phyloP scores from a whole-genome alignment of 2,888 invertebrate species.

The Drosophila borborema region DNA sequence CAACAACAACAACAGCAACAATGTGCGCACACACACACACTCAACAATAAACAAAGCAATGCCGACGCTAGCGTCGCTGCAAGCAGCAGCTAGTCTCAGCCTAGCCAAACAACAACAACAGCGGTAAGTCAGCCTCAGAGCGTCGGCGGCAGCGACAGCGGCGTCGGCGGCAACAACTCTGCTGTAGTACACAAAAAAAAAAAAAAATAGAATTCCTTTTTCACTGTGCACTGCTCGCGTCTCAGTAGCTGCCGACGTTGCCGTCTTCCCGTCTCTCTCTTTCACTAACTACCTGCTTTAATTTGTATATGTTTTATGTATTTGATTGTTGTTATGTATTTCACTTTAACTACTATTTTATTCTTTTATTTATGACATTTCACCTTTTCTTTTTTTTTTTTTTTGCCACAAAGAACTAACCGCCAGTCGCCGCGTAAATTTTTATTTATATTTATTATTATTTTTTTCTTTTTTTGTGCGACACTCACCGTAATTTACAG shows the following conservation, averaged over 20 bases:
- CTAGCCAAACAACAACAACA: constrained; percentile 48
- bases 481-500: constrained; percentile 72
- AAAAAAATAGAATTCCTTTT: constrained; percentile 72
- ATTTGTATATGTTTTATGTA: constrained; percentile 38
- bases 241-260: constrained; percentile 25
- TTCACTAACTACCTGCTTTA: constrained; percentile 39
- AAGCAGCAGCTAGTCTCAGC: constrained; percentile 57
- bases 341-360: constrained; percentile 54
- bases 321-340: constrained; percentile 52
- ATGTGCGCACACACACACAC: constrained; percentile 22
- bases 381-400: constrained; percentile 69
- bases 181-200: constrained; percentile 75
- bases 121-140: constrained; percentile 7
- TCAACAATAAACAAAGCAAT: constrained; percentile 59
- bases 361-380: constrained; percentile 73
- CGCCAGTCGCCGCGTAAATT: constrained; percentile 62
- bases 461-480: constrained; percentile 17
- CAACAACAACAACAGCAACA: constrained; percentile 13
- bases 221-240: constrained; percentile 48
- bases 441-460: constrained; percentile 31
- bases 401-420: constrained; percentile 34
- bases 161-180: constrained; percentile 56
- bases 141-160: constrained; percentile 20
- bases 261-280: neutral
- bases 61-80: constrained; percentile 47